Evolutionary conservation across 2,113 vertebrate species (phyloP), one percentile per base, ranked within the genome.

Genomic region (Fulica atra): DNA sequence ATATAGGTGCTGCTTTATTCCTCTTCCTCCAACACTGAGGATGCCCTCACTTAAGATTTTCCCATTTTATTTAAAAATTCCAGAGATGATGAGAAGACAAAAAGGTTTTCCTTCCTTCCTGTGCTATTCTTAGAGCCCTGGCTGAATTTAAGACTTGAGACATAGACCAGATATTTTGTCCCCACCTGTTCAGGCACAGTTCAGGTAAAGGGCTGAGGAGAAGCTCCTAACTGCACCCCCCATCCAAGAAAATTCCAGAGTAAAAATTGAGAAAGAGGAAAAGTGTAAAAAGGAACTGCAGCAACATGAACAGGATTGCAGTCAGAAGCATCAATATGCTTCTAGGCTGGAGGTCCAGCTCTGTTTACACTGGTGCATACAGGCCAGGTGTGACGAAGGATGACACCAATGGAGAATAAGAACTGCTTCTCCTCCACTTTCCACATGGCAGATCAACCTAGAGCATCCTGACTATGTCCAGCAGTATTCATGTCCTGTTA

Each of bases 191-290:
- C 68, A 61, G 36, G 54, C 65, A 84, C 4, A 3, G 38, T 79
- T 94, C 85, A 48, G 82, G 48, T 71, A 5, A 74, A 90, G 65
- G 61, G 44, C 61, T 64, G 76, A 84, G 70, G 54, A 86, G 69
- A 71, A 76, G 53, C 88, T 81, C 72, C 69, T 81, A 78, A 53
- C 48, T 88, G 57, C 76, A 66, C 16, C 57, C 90, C 90, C 65
- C 83, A 84, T 70, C 69, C 92, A 95, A 80, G 57, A 91, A 93
- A 81, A 92, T 93, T 86, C 69, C 93, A 88, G 80, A 93, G 65
- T 81, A 46, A 90, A 93, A 78, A 77, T 7, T 35, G 38, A 93
- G 72, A 63, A 83, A 92, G 64, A 93, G 35, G 38, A 87, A 91
- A 87, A 93, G 72, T n/a, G 14, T 9, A 29, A 72, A 80, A 82